Percentiles rank a stretch among this genome's conserved stretches.
Conservation (phyloP, 2,888 invertebrate species). For the Callimorpha dominula region DNA sequence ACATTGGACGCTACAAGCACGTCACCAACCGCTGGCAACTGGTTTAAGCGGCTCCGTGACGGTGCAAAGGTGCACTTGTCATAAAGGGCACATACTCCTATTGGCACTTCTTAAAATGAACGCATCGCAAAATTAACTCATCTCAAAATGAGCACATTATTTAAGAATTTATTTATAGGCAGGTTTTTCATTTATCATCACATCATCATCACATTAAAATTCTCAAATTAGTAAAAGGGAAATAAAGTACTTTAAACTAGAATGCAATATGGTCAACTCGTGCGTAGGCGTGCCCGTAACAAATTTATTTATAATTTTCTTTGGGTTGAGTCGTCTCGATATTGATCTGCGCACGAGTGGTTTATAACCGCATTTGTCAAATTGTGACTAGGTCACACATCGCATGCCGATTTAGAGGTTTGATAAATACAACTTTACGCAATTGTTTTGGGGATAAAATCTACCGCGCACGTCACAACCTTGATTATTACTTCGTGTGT, state of each 20-base stretch:
- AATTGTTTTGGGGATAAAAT: conserved; percentile 46
- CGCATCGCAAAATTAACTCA: background rate
- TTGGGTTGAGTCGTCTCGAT: conserved; percentile 47
- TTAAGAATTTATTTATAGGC: background rate
- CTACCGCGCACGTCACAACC: conserved; percentile 34
- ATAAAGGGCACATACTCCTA: too few species aligned
- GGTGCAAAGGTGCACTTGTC: too few species aligned
- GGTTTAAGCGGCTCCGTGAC: background rate
- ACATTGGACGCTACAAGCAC: too few species aligned
- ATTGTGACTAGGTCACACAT: conserved; percentile 58
- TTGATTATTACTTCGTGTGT: conserved; percentile 20
- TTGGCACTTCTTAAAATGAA: background rate
- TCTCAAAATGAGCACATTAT: background rate
- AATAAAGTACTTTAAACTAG: background rate
- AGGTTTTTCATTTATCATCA: background rate
- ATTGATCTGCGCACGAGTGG: conserved; percentile 56
- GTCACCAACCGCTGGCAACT: background rate
- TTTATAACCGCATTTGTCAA: conserved; percentile 64
- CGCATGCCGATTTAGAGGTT: conserved; percentile 37
- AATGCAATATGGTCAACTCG: conserved; percentile 13
- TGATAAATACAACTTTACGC: conserved; percentile 40
- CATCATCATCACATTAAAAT: background rate
- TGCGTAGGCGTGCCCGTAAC: conserved; percentile 18
- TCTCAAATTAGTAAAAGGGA: background rate
- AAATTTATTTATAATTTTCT: conserved; percentile 37